Conservation (phyloP, 1,140 invertebrate species). For the Nymphalis io region DNA sequence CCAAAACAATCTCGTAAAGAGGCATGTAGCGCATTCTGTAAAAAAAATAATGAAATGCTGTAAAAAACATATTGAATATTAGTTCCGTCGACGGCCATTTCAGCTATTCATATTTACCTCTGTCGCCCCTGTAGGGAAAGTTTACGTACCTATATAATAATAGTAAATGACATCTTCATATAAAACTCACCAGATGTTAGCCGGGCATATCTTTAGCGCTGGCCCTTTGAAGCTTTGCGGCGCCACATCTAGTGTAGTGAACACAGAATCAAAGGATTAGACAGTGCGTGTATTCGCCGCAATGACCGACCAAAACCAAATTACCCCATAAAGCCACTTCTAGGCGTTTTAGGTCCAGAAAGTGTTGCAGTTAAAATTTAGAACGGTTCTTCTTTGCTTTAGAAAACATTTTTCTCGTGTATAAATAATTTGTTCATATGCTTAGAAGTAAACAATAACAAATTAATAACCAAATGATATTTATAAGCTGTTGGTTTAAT, state of each 20-base stretch:
- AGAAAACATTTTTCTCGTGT: background rate
- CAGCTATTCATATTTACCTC: constrained; percentile 28
- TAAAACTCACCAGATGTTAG: constrained; percentile 55
- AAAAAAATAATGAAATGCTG: background rate
- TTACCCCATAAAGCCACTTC: constrained; percentile 19
- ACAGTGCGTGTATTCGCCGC: constrained; percentile 24
- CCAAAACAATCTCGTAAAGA: background rate
- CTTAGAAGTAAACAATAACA: background rate
- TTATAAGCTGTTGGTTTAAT: no score
- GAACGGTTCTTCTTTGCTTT: background rate
- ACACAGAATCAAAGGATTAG: constrained; percentile 73
- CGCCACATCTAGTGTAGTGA: constrained; percentile 68
- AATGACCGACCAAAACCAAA: constrained; percentile 29
- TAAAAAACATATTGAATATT: constrained; percentile 11
- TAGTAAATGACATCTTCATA: constrained; percentile 18
- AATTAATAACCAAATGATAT: background rate
- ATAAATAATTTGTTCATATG: background rate
- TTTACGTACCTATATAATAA: constrained; percentile 4
- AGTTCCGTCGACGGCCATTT: constrained; percentile 2
- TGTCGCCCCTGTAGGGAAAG: constrained; percentile 38
- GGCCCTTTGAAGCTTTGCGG: constrained; percentile 41
- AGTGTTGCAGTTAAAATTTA: constrained; percentile 9
- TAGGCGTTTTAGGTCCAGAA: constrained; percentile 14
- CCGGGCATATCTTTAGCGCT: constrained; percentile 46
- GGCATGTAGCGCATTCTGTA: constrained; percentile 13